Percentiles rank a stretch among this genome's conserved stretches.
Evolutionary conservation across 2,797 vertebrate species (phyloP).

Genomic region (Ammospiza maritima): DNA sequence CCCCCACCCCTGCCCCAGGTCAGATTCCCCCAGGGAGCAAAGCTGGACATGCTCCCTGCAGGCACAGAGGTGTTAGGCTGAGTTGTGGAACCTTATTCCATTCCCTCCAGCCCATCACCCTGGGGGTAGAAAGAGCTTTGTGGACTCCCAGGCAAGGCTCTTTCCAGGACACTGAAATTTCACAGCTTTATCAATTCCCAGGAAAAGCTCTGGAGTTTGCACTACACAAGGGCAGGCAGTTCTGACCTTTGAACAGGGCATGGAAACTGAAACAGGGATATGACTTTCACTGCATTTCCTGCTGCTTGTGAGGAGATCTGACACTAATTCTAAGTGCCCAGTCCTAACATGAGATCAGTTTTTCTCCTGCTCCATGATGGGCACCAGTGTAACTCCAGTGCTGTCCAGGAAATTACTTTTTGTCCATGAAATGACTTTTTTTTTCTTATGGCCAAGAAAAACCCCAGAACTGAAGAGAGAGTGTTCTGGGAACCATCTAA

Average conservation of each 20-base stretch:
- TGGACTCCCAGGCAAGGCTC: background rate
- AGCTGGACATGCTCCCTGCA: background rate
- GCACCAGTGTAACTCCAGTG: background rate
- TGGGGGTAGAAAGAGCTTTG: background rate
- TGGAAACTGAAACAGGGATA: accelerated
- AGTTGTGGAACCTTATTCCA: background rate
- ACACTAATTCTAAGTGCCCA: background rate
- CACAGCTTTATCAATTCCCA: background rate
- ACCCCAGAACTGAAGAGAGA: background rate
- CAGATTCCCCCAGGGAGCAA: background rate
- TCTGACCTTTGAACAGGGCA: background rate
- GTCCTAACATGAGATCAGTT: background rate
- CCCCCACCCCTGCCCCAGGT: background rate
- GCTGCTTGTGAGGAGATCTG: background rate
- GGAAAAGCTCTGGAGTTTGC: background rate
- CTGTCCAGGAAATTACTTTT: background rate
- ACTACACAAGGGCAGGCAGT: background rate
- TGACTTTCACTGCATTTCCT: background rate
- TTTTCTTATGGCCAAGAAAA: background rate
- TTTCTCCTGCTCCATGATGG: background rate
- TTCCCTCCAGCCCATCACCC: background rate
- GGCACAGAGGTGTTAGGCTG: background rate
- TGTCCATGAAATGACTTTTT: no score
- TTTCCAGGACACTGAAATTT: background rate
- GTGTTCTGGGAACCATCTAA: background rate